Evolutionary conservation across 2,113 vertebrate genomes (phyloP), one percentile per base, ranked within the genome.

Genomic region (Rhea americana): DNA sequence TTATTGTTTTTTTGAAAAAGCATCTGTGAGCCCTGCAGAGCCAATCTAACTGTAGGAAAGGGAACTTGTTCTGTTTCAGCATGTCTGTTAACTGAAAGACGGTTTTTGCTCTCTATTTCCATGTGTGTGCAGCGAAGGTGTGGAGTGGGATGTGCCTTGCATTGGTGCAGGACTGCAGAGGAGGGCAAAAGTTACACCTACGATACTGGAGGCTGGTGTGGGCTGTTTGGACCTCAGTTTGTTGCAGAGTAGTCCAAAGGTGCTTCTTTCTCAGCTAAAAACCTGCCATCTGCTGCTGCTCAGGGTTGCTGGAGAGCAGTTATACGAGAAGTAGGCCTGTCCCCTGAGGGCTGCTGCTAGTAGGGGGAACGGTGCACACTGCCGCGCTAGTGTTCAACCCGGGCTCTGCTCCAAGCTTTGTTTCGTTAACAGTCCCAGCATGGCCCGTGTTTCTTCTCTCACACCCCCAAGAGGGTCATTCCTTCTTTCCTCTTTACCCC

Each of bases 21-120:
- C 79, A 83, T 74, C 59, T 90, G 82, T 63, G 51, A 67, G 55
- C 7, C 59, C 47, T 51, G n/a, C 30, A 83, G 47, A 88, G 65
- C 68, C 70, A 86, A 61, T 79, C 71, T 3, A 5, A 15, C 55
- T 84, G 56, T n/a, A 78, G 61, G 80, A 86, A 90, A 88, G 9
- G 80, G 35, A 78, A 9, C 12, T 90, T 83, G 18, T 41, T 82
- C 41, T 66, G 90, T 93, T 93, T 91, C 73, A 81, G 70, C 2
- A 1, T 58, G 61, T 66, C 56, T 90, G 79, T 58, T 25, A 73
- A 59, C n/a, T 56, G 48, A 28, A 63, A 47, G 56, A 56, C 59
- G 6, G 28, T 50, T 91, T 75, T 67, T 86, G 14, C 3, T 90
- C 11, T 83, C 83, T 81, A 48, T 71, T 91, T 67, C 2, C 19